Evolutionary conservation across 2,113 vertebrate species (phyloP).

Genomic region (Spermophilus dauricus): DNA sequence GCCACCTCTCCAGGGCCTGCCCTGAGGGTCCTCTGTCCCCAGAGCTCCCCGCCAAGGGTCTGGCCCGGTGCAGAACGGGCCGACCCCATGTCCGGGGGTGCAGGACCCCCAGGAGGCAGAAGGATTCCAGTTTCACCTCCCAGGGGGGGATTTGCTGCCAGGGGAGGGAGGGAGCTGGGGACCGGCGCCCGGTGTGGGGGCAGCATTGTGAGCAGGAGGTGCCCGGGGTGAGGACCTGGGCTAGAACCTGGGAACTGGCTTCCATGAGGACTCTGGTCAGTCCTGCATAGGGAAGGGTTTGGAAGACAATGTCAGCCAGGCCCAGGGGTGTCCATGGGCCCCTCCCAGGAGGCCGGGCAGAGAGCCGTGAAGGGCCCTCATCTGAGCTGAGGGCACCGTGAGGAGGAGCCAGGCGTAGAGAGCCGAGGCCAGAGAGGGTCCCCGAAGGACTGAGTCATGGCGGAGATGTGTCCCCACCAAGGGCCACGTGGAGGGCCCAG

Average conservation of each 20-base stretch:
- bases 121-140: background rate
- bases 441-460: no score
- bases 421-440: no score
- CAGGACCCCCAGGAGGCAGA: fast-evolving
- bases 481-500: no score
- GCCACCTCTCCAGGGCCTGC: background rate
- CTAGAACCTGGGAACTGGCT: background rate
- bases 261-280: background rate
- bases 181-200: fast-evolving
- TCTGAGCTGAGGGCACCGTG: no score
- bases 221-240: background rate
- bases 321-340: no score
- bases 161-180: no score
- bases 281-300: background rate
- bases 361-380: no score
- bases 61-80: fast-evolving
- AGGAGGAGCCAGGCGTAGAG: no score
- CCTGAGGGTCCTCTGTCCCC: background rate
- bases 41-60: fast-evolving
- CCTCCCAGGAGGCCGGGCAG: no score
- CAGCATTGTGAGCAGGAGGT: background rate
- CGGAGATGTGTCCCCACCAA: no score
- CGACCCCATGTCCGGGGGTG: background rate
- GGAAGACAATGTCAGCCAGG: background rate
- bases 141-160: fast-evolving